phyloP scores from a whole-genome alignment of 2,888 invertebrate species.

The Idaea straminata region DNA sequence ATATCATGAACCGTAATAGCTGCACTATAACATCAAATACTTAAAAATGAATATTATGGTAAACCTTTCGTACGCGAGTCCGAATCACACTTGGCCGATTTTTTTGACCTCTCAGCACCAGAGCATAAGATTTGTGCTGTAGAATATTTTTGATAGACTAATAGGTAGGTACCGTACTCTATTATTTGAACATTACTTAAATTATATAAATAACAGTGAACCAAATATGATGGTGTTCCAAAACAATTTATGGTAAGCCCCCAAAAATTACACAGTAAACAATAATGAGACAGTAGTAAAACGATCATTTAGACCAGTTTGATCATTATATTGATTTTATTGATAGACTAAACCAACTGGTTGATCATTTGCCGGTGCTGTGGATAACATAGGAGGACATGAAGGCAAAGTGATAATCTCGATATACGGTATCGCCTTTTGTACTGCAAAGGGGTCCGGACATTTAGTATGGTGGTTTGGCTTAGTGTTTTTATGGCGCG shows the following conservation, averaged over 20 bases:
- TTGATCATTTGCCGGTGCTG: not conserved
- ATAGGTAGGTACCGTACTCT: not conserved
- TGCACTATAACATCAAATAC: too few relatives aligned
- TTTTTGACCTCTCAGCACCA: too few relatives aligned
- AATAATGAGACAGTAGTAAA: slow-evolving; percentile 1
- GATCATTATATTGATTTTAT: not conserved
- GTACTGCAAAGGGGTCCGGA: too few relatives aligned
- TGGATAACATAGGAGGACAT: not conserved
- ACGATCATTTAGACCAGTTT: not conserved
- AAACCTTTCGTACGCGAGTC: too few relatives aligned
- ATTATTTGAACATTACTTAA: not conserved
- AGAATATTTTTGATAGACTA: not conserved
- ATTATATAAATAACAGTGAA: not conserved
- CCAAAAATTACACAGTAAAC: not conserved
- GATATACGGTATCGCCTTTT: too few relatives aligned
- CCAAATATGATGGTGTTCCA: not conserved
- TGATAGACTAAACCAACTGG: not conserved
- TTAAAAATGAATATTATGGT: too few relatives aligned
- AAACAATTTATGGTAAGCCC: not conserved
- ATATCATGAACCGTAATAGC: too few relatives aligned
- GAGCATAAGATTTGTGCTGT: not conserved
- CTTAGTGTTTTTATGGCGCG: too few relatives aligned
- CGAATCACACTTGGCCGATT: too few relatives aligned
- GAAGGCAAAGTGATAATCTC: too few relatives aligned
- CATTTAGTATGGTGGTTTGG: too few relatives aligned